Evolutionary conservation across 1,140 invertebrate genomes (phyloP).

Genomic region (Eulimnadia texana): DNA sequence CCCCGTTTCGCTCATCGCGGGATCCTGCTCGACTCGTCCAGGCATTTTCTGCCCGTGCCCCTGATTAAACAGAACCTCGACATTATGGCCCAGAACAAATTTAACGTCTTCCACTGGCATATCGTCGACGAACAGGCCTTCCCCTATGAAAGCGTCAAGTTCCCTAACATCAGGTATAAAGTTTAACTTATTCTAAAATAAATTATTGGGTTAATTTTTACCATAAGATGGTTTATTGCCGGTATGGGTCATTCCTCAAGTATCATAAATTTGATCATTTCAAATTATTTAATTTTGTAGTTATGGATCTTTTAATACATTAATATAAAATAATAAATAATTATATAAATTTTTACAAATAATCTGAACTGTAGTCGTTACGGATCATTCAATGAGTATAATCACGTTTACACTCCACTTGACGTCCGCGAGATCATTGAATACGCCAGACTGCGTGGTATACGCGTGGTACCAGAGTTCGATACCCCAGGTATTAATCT

Average conservation of each 20-base stretch:
- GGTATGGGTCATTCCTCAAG: no score
- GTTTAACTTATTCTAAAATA: neutral
- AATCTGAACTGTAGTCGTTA: constrained; percentile 33
- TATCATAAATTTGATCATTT: no score
- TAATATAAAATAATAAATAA: no score
- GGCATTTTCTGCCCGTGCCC: constrained; percentile 56
- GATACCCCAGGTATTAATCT: constrained; percentile 91
- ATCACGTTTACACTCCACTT: constrained; percentile 48
- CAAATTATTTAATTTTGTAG: no score
- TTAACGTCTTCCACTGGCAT: constrained; percentile 92
- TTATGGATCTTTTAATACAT: no score
- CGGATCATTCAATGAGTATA: constrained; percentile 50
- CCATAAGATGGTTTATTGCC: no score
- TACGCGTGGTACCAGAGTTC: constrained; percentile 79
- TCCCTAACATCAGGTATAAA: constrained; percentile 51
- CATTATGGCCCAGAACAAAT: constrained; percentile 73
- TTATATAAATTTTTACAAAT: no score
- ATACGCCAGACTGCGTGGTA: constrained; percentile 63
- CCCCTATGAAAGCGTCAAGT: constrained; percentile 61
- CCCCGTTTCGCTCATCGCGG: constrained; percentile 62
- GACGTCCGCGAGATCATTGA: constrained; percentile 54
- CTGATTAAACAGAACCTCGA: constrained; percentile 52
- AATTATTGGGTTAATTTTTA: no score
- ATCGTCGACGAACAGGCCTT: constrained; percentile 84
- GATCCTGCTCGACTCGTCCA: constrained; percentile 61